A percentile compares a stretch with the other conserved stretches of the same genome.
Evolutionary conservation across 2,888 invertebrate species (phyloP).

Genomic region (Nemotelus pantherinus): DNA sequence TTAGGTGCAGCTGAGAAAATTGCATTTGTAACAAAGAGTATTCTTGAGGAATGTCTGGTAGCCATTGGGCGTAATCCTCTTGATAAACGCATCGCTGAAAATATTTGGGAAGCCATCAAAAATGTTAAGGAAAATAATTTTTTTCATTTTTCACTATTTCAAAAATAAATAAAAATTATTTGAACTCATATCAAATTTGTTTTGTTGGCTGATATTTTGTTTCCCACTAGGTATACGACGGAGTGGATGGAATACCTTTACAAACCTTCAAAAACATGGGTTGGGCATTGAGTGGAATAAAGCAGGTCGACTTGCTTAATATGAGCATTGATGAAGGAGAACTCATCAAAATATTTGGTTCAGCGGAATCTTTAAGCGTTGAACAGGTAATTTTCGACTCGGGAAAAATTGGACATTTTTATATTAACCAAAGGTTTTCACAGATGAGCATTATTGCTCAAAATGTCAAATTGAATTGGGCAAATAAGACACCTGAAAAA

Average conservation of each 20-base stretch:
- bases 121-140: constrained; percentile 49
- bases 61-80: constrained; percentile 52
- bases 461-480: constrained; percentile 67
- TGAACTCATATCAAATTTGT: background rate
- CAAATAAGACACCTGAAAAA: constrained; percentile 68
- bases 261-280: constrained; percentile 55
- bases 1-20: background rate
- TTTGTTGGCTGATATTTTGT: constrained; percentile 1
- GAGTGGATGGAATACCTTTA: constrained; percentile 55
- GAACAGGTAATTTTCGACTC: constrained; percentile 58
- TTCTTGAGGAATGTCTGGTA: constrained; percentile 54
- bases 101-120: constrained; percentile 57
- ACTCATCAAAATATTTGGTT: constrained; percentile 68
- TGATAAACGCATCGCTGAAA: constrained; percentile 53
- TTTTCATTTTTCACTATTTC: background rate
- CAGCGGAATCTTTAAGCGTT: constrained; percentile 64
- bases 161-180: background rate
- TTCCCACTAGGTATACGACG: constrained; percentile 53
- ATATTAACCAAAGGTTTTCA: constrained; percentile 48
- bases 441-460: constrained; percentile 66
- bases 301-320: constrained; percentile 66
- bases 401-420: background rate
- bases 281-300: constrained; percentile 61
- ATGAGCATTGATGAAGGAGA: constrained; percentile 68
- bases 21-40: constrained; percentile 24